A percentile compares a stretch with the other conserved stretches of the same genome.
These are phyloP conservation scores for Saccostrea echinata DNA, from an alignment of 1,140 invertebrate genomes.

Conservation along the genomic window DNA sequence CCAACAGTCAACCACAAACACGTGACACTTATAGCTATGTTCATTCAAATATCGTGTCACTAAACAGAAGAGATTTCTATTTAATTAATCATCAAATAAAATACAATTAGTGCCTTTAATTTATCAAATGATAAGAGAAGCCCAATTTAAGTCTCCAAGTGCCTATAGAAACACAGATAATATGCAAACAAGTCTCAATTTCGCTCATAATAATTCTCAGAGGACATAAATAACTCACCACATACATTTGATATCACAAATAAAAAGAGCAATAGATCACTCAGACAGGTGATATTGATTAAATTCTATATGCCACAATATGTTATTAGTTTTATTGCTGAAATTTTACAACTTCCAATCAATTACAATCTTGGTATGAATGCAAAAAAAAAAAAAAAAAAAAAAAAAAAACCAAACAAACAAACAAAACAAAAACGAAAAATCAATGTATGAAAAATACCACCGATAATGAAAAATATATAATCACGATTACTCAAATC, in stretches of 20 bases:
- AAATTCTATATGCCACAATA: not conserved
- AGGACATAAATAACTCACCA: not conserved
- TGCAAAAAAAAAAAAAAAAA: too few relatives aligned
- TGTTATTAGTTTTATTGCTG: not conserved
- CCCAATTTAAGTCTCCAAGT: not conserved
- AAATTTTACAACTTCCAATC: not conserved
- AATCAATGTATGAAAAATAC: not conserved
- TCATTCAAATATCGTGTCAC: too few relatives aligned
- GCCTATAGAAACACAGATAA: not conserved
- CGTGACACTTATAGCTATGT: too few relatives aligned
- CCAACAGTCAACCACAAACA: too few relatives aligned
- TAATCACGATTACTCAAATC: not conserved
- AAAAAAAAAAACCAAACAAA: too few relatives aligned
- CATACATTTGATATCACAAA: not conserved
- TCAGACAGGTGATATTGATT: not conserved
- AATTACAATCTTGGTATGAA: not conserved
- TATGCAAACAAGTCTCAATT: not conserved
- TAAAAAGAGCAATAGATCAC: not conserved
- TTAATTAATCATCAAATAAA: too few relatives aligned
- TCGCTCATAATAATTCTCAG: not conserved
- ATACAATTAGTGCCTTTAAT: too few relatives aligned
- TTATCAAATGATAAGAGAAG: not conserved
- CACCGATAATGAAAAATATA: not conserved
- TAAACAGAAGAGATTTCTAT: too few relatives aligned
- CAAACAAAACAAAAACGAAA: too few relatives aligned